These are phyloP conservation scores for Campodea augens DNA, from an alignment of 1,140 invertebrate genomes.

Conservation along the genomic window DNA sequence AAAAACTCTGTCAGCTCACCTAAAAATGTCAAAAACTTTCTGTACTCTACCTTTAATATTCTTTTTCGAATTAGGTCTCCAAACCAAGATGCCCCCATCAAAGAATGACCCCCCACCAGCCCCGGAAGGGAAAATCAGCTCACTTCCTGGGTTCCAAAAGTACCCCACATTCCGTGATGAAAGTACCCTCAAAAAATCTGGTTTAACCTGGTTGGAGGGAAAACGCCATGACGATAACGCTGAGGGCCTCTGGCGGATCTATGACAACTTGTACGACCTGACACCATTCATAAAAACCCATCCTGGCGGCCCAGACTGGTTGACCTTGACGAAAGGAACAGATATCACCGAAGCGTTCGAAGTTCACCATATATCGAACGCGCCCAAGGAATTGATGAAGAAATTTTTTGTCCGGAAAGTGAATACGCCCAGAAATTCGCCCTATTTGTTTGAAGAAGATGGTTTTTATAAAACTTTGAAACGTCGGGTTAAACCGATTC, in stretches of 20 bases:
- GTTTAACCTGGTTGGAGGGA: slow-evolving; percentile 10
- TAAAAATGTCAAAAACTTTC: no score
- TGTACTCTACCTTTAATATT: no score
- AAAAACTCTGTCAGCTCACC: no score
- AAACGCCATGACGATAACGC: slow-evolving; percentile 17
- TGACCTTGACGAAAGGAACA: slow-evolving; percentile 15
- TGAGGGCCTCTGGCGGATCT: slow-evolving; percentile 17
- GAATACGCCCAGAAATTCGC: slow-evolving; percentile 12
- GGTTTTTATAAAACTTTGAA: slow-evolving; percentile 16
- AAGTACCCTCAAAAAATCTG: not conserved
- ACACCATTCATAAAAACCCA: slow-evolving; percentile 16
- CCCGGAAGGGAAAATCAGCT: no score
- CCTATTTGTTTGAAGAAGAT: slow-evolving; percentile 13
- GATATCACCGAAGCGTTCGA: slow-evolving; percentile 21
- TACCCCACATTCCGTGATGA: not conserved
- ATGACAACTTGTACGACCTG: slow-evolving; percentile 19
- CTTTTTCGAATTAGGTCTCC: no score
- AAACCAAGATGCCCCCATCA: no score
- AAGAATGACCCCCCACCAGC: no score
- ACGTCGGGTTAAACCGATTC: slow-evolving; percentile 13
- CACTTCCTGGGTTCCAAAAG: not conserved
- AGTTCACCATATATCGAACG: slow-evolving; percentile 14
- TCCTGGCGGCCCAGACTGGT: slow-evolving; percentile 19
- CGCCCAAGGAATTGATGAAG: slow-evolving; percentile 12
- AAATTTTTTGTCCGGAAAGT: slow-evolving; percentile 14